phyloP scores from a whole-genome alignment of 2,113 vertebrate species.

The Aythya baeri region DNA sequence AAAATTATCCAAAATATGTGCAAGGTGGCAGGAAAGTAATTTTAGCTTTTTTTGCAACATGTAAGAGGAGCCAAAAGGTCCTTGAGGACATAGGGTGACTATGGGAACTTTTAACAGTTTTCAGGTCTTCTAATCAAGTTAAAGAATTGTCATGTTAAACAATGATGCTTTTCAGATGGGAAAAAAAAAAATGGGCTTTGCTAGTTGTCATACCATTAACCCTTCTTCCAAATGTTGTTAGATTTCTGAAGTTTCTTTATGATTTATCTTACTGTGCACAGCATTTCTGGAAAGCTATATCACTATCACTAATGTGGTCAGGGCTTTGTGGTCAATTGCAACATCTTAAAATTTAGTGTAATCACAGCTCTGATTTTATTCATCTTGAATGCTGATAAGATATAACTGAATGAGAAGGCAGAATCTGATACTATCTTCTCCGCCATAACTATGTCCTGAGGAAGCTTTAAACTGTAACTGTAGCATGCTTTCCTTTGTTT shows the following conservation, averaged over 20 bases:
- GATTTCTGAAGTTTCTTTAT: background rate
- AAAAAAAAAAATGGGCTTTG: background rate
- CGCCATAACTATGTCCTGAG: background rate
- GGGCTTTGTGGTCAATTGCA: background rate
- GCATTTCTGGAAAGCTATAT: background rate
- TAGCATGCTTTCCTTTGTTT: background rate
- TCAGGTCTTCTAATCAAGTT: background rate
- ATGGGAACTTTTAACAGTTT: background rate
- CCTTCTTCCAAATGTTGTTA: background rate
- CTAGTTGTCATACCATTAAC: background rate
- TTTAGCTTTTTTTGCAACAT: background rate
- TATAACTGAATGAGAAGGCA: background rate
- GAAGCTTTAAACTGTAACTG: background rate
- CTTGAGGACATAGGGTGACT: background rate
- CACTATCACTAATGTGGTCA: background rate
- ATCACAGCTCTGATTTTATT: background rate
- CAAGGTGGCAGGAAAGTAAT: background rate
- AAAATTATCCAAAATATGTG: constrained; percentile 18
- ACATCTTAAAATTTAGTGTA: background rate
- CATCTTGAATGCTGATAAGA: background rate
- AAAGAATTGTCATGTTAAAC: background rate
- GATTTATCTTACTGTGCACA: background rate
- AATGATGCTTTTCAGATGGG: background rate
- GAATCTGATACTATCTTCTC: background rate
- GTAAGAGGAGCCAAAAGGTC: background rate